A percentile compares a stretch with the other conserved stretches of the same genome.
Evolutionary conservation across 2,797 vertebrate species (phyloP).

Genomic region (Bufotes viridis): DNA sequence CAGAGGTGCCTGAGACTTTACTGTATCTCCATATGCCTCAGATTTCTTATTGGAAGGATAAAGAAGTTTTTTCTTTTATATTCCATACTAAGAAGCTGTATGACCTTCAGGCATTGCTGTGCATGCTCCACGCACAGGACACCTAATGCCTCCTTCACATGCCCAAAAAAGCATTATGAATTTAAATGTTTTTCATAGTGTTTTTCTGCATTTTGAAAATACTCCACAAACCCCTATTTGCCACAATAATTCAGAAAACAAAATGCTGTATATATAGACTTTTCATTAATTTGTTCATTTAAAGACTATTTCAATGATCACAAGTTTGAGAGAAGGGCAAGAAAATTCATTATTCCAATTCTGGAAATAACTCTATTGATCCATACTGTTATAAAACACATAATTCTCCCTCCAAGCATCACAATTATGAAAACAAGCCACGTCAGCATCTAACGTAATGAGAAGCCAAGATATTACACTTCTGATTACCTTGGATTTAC

Average conservation of each 20-base stretch:
- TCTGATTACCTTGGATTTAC: constrained; percentile 26
- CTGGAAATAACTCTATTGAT: background rate
- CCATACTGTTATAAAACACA: background rate
- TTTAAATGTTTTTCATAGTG: no score
- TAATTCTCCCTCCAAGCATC: background rate
- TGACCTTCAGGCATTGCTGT: no score
- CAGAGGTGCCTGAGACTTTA: background rate
- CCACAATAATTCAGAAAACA: no score
- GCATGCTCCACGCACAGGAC: no score
- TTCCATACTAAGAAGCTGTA: no score
- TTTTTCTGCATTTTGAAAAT: no score
- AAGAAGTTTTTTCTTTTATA: background rate
- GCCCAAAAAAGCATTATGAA: no score
- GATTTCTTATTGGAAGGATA: background rate
- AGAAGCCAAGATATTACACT: background rate
- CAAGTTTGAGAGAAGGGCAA: background rate
- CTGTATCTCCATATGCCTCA: background rate
- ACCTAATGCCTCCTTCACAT: no score
- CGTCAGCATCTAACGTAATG: constrained; percentile 1
- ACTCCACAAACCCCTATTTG: no score
- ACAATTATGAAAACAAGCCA: background rate
- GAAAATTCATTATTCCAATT: background rate
- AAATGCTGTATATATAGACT: no score
- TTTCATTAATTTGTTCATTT: background rate
- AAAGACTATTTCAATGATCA: background rate